Percentiles rank a stretch among this genome's conserved stretches.
These are phyloP conservation scores for Malurus melanocephalus DNA, from an alignment of 2,113 vertebrate genomes.

Conservation along the genomic window DNA sequence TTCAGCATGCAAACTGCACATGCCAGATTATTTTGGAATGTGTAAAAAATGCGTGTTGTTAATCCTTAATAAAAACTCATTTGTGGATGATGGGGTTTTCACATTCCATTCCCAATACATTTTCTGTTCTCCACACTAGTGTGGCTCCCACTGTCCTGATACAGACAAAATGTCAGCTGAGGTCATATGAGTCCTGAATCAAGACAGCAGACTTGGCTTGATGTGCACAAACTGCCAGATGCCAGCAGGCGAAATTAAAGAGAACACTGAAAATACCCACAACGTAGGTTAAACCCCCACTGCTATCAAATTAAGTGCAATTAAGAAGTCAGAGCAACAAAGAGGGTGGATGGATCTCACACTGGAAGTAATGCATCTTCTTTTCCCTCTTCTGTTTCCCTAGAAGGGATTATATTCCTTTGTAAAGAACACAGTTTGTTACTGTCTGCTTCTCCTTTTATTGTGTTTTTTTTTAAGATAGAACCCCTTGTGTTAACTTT, in stretches of 20 bases:
- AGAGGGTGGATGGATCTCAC: not conserved
- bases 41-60: not conserved
- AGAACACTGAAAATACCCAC: not conserved
- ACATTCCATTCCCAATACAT: not conserved
- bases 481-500: not conserved
- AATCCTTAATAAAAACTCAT: not conserved
- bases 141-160: not conserved
- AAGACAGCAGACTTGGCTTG: not conserved
- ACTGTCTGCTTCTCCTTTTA: not conserved
- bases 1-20: not conserved
- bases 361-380: not conserved
- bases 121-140: not conserved
- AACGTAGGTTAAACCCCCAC: not conserved
- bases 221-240: not conserved
- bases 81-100: not conserved
- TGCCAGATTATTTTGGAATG: constrained; percentile 16
- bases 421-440: not conserved
- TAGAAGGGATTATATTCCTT: not conserved
- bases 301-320: constrained; percentile 25
- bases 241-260: constrained; percentile 13
- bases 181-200: not conserved
- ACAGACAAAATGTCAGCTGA: not conserved
- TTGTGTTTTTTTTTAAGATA: not conserved
- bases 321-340: constrained; percentile 18
- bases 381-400: not conserved